Percentiles rank a stretch among this genome's conserved stretches.
phyloP scores from a whole-genome alignment of 2,113 vertebrate genomes.

The Pluvialis apricaria region DNA sequence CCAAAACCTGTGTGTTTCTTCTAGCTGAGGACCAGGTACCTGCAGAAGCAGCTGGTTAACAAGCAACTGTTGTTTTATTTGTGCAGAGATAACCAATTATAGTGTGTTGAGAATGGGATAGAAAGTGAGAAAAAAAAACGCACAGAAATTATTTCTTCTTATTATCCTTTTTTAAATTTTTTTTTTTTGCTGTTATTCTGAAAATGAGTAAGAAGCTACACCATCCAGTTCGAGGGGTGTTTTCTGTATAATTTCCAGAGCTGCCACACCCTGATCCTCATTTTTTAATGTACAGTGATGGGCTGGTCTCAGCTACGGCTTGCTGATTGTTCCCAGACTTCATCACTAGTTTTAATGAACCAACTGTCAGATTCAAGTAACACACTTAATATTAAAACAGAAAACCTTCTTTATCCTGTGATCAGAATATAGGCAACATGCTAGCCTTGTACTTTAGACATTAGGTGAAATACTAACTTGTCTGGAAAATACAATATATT shows the following conservation, averaged over 20 bases:
- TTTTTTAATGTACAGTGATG: neutral
- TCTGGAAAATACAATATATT: neutral
- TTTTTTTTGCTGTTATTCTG: neutral
- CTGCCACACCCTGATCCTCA: neutral
- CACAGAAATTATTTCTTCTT: neutral
- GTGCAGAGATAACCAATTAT: neutral
- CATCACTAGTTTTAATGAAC: neutral
- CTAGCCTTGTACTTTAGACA: neutral
- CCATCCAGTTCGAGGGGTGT: rapidly evolving
- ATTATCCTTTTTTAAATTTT: neutral
- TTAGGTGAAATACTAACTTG: neutral
- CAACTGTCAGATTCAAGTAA: neutral
- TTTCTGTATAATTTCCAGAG: constrained; percentile 1
- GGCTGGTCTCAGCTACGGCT: neutral
- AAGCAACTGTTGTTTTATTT: neutral
- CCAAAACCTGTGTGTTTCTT: neutral
- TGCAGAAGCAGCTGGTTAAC: constrained; percentile 32
- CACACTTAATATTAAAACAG: neutral
- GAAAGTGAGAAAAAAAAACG: neutral
- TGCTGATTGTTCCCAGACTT: neutral
- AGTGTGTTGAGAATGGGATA: neutral
- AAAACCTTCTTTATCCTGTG: neutral
- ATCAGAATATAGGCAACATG: neutral
- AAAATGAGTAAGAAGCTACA: neutral
- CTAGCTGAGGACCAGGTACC: neutral